Base-by-base conservation (phyloP, 2,888 invertebrate species). In the Diabrotica balteata region DNA sequence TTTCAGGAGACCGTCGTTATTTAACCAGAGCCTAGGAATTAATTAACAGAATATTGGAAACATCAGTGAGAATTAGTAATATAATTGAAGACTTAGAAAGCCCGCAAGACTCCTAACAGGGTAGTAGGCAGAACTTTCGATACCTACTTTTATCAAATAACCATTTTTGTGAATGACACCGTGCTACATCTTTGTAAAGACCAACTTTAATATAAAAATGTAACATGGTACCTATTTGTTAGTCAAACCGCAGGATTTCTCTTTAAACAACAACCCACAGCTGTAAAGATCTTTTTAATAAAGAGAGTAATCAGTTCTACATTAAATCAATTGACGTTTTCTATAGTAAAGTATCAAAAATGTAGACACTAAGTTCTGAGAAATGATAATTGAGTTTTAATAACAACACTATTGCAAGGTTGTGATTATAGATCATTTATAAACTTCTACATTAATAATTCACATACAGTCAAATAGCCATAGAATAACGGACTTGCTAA, bases 41-140 rank as follows among this genome's bases (percentile, higher is more conserved):
- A 61, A 50, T 50, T 66, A 42, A 50, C 32, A 54, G 17, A 53
- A 53, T 43, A 43, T 50, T 46, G 32, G 54, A 54, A 63, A 43
- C 11, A 45, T 59, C 47, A 59, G 66, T 66, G 50, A 69, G 55
- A 54, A 10, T 32, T 59, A 52, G 51, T 50, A 7, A 55, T 67
- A 65, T 67, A 49, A 9, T 17, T 45, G 62, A 62, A 54, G 54
- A 54, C 42, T 54, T 54, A 32, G 32, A 69, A 72, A 70, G 74
- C 75, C 74, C 69, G 76, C 76, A 75, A 75, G 70, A 75, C 67
- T 70, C 70, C 62, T 71, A 75, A 80, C 80, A 80, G 79, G 79
- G 80, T 80, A 79, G 79, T 79, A 79, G 77, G 78, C 77, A 78
- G 74, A 77, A 74, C 68, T 67, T 67, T 70, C 65, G 66, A 69